Base-by-base conservation (phyloP, 2,888 invertebrate genomes). In the Polietes domitor region DNA sequence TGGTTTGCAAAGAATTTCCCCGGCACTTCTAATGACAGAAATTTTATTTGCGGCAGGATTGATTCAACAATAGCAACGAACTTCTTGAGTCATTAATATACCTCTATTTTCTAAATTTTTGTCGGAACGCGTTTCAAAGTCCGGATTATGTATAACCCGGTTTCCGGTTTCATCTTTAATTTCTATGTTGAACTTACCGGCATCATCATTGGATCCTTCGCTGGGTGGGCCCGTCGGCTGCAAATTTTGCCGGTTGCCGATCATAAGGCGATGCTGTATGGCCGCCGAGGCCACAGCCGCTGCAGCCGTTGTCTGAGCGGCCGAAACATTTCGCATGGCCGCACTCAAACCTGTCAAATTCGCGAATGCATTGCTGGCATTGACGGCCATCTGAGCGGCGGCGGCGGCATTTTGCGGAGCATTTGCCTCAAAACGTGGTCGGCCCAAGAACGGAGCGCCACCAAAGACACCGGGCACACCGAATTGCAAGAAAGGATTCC, bases 271-370 rank as follows among this genome's bases (percentile, higher is more conserved):
- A 81, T 91, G 91, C 83, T 91, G 91, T 81, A 91, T 91, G 58
- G 91, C 91, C 19, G 90, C 91, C 43, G 91, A 90, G 0, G 91
- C 91, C 71, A 90, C 91, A 63, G 91, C 91, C 10, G 91, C 91
- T 1, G 91, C 91, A 4, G 91, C 91, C 55, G 91, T 89, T 21
- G 91, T 91, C 75, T 91, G 91, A 19, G 87, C 92, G 47, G 91
- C 91, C 53, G 92, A 91, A 2, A 91, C 91, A 82, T 91, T 91
- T 32, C 91, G 88, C 86, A 91, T 88, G 7, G 91, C 91, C 4
- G 91, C 91, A 86, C 91, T 91, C 32, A 91, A 88, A 55, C 91
- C 91, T 47, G 90, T 91, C 75, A 91, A 88, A 86, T 91, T 91
- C 72, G 91, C 91, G 41, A 91, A 91, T 0, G 91, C 91, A 85